These are phyloP conservation scores for Lytechinus variegatus DNA, from an alignment of 35 echinoderm and acorn worm species.

Conservation along the genomic window DNA sequence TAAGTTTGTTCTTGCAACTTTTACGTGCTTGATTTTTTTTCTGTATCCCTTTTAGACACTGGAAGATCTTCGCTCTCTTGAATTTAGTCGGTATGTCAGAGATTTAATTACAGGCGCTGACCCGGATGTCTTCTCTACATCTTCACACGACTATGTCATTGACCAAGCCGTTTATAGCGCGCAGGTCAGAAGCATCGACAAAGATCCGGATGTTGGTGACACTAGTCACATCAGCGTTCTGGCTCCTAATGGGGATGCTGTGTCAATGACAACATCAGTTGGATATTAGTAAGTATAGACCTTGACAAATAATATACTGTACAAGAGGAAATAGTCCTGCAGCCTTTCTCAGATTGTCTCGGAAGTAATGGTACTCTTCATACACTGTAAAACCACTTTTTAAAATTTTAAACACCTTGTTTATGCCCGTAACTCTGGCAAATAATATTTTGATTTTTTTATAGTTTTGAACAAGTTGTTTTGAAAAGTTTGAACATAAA, in stretches of 20 bases:
- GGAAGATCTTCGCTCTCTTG: not conserved
- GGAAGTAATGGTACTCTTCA: too few species aligned
- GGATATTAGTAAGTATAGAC: conserved; percentile 62
- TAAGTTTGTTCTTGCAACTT: too few species aligned
- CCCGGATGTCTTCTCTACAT: not conserved
- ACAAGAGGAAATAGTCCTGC: too few species aligned
- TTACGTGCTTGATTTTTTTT: not conserved
- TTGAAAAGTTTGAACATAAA: too few species aligned
- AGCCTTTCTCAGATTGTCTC: too few species aligned
- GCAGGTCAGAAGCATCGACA: not conserved
- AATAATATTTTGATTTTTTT: too few species aligned
- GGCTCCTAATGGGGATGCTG: conserved; percentile 77
- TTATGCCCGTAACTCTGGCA: too few species aligned
- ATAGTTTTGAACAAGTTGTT: too few species aligned
- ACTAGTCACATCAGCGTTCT: conserved; percentile 72
- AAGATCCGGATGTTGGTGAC: not conserved
- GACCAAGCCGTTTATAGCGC: not conserved
- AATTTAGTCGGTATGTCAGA: not conserved
- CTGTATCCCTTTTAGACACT: not conserved
- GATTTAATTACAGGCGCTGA: not conserved
- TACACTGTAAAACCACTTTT: too few species aligned
- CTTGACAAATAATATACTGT: too few species aligned
- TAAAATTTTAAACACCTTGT: too few species aligned
- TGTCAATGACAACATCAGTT: conserved; percentile 70
- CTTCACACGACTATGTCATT: not conserved